Evolutionary conservation across 2,797 vertebrate genomes (phyloP).

Genomic region (Cryptoblepharus egeriae): DNA sequence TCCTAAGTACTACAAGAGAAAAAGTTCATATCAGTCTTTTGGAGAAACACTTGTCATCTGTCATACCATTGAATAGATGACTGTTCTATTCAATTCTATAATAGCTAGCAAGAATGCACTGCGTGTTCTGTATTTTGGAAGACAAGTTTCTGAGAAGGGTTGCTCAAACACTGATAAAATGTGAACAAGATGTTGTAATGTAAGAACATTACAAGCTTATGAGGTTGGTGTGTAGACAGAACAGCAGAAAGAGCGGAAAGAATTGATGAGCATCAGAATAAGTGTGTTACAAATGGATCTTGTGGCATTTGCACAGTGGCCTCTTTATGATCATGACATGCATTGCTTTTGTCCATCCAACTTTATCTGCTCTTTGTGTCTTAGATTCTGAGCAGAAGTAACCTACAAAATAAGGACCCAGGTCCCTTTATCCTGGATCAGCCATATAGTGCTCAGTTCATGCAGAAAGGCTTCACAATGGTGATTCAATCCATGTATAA

Average conservation of each 20-base stretch:
- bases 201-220: background rate
- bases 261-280: slow-evolving; percentile 29
- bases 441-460: background rate
- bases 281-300: rapidly evolving
- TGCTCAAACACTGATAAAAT: background rate
- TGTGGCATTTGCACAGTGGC: slow-evolving; percentile 42
- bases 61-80: no score
- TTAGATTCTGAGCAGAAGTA: rapidly evolving
- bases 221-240: background rate
- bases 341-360: background rate
- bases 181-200: background rate
- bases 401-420: background rate
- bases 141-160: background rate
- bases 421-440: background rate
- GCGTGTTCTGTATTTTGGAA: background rate
- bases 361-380: slow-evolving; percentile 18
- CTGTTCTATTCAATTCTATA: no score
- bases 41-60: no score
- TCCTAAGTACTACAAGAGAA: slow-evolving; percentile 4
- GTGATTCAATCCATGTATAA: background rate
- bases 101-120: background rate
- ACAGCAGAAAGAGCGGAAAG: background rate
- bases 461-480: slow-evolving; percentile 7
- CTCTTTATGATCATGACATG: slow-evolving; percentile 19
- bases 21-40: background rate